phyloP scores from a whole-genome alignment of 2,113 vertebrate species.

The Anguilla japonica region DNA sequence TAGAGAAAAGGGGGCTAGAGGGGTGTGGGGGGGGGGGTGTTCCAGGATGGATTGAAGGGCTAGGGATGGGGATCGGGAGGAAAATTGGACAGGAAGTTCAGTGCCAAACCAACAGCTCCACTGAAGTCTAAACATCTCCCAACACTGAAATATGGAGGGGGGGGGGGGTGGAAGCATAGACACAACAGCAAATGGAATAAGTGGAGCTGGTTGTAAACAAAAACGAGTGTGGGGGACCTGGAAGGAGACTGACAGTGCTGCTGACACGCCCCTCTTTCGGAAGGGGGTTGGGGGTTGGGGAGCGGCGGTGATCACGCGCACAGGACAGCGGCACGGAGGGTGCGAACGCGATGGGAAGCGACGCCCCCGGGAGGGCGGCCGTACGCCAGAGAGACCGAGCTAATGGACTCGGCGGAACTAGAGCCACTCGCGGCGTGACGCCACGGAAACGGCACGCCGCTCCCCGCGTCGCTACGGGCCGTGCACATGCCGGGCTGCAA shows the following conservation, averaged over 20 bases:
- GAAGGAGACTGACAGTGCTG: neutral
- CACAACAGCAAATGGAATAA: neutral
- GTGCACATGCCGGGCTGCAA: neutral
- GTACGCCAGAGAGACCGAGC: slow-evolving; percentile 42
- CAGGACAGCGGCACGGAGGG: neutral
- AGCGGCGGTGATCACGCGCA: neutral
- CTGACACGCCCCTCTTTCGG: neutral
- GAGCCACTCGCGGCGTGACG: slow-evolving; percentile 40
- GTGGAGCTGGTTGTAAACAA: neutral
- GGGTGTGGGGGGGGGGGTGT: neutral
- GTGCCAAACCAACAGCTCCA: neutral
- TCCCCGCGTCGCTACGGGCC: slow-evolving; percentile 9
- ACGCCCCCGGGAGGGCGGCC: slow-evolving; percentile 38
- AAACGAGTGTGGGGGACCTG: neutral
- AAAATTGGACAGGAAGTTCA: neutral
- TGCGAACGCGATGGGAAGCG: neutral
- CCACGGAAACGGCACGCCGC: slow-evolving; percentile 38
- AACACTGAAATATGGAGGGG: neutral
- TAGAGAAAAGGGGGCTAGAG: neutral
- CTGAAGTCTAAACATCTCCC: neutral
- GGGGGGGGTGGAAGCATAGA: neutral
- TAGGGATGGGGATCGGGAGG: slow-evolving; percentile 3
- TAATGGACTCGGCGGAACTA: slow-evolving; percentile 47
- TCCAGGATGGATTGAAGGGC: neutral
- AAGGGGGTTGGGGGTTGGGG: neutral